phyloP scores from a whole-genome alignment of 2,888 invertebrate genomes.

The Bombyx huttoni region DNA sequence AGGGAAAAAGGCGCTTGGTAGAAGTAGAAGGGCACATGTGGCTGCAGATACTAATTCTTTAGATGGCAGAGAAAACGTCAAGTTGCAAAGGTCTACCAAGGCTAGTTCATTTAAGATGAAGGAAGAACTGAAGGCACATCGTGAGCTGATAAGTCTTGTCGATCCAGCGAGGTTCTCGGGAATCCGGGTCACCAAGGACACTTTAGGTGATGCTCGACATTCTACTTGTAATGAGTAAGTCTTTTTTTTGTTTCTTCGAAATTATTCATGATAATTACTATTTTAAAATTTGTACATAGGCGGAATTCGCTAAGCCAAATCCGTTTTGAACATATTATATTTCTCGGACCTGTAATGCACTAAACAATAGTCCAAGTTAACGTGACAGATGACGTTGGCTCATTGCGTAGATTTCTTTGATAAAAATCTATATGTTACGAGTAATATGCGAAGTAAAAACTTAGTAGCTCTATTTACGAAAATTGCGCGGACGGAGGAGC shows the following conservation, averaged over 20 bases:
- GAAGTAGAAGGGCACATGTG: conserved; percentile 53
- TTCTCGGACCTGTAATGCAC: too few relatives aligned
- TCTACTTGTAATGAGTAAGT: conserved; percentile 69
- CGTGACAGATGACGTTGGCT: too few relatives aligned
- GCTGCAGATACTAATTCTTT: conserved; percentile 58
- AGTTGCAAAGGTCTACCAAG: conserved; percentile 55
- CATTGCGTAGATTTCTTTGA: too few relatives aligned
- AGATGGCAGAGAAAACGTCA: conserved; percentile 55
- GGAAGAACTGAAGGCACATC: conserved; percentile 47
- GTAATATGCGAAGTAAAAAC: too few relatives aligned
- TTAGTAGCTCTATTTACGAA: too few relatives aligned
- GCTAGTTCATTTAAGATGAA: conserved; percentile 51
- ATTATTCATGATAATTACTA: too few relatives aligned
- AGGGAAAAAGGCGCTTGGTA: conserved; percentile 51
- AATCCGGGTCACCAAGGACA: not conserved
- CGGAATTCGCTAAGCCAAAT: too few relatives aligned
- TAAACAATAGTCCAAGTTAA: too few relatives aligned
- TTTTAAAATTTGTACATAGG: too few relatives aligned
- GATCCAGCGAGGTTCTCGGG: not conserved
- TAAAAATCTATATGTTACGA: too few relatives aligned
- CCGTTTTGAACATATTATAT: too few relatives aligned
- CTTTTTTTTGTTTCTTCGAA: conserved; percentile 5
- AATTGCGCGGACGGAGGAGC: too few relatives aligned
- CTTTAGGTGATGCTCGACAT: not conserved
- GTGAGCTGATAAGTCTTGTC: conserved; percentile 27